Evolutionary conservation across 2,797 vertebrate genomes (phyloP), one percentile per base, ranked within the genome.

Genomic region (Propithecus deckenii): DNA sequence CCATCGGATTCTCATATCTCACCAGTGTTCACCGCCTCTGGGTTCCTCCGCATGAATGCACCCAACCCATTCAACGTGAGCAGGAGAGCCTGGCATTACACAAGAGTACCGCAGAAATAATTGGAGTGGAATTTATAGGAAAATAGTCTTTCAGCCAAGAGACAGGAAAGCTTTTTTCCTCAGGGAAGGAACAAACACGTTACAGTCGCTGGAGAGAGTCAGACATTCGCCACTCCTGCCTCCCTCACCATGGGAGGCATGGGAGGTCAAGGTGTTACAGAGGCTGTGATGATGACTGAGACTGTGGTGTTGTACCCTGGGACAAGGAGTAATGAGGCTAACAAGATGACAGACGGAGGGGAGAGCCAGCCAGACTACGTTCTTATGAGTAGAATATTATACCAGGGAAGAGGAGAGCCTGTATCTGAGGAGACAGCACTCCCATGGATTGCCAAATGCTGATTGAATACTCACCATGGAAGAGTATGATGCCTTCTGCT

Each of bases 291-390:
- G 75, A 87, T 75, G 93, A 96, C 71, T 90, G 93, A 89, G 72
- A 83, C 87, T 79, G 55, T 71, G 85, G 90, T 91, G 95, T 96
- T 95, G 48, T 80, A 94, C 75, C 79, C 48, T 50, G 83, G 87
- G 94, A 97, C 75, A 91, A 97, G 91, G 95, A 79, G 86, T 95
- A 98, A 98, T 93, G 96, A 98, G 93, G 90, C 30, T 11, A 28
- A 90, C 72, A 86, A 96, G 97, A 86, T 86, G 96, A 97, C 95
- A 96, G 97, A 92, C 50, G 28, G 63, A 94, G 78, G 10, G 30
- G 35, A 88, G 86, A 96, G 65, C 41, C 85, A 91, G 96, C 96
- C 96, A 95, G 93, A 38, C 52, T 46, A 25, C 5, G 14, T 61
- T 93, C 87, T 84, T 61, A 96, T 96, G 92, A 96, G 94, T 94